These are phyloP conservation scores for Drosophila vallismaia DNA, from an alignment of 2,888 invertebrate genomes.

Conservation along the genomic window DNA sequence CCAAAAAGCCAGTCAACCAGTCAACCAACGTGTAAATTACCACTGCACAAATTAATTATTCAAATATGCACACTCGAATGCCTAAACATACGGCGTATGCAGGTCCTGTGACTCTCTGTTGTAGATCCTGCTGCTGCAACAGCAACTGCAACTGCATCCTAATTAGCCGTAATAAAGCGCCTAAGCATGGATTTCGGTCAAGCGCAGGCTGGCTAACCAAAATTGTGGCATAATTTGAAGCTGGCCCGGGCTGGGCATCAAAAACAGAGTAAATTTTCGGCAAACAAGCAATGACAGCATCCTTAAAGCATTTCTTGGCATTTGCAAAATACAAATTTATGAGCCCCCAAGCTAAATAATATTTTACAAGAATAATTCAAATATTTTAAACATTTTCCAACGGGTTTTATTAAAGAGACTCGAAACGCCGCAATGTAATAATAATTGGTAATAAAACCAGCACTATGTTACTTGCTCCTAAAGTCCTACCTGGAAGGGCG, in stretches of 20 bases:
- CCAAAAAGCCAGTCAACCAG: conserved; percentile 75
- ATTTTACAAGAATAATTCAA: background rate
- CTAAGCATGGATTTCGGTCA: conserved; percentile 58
- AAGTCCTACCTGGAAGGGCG: too few species aligned
- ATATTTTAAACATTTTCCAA: background rate
- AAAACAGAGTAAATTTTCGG: conserved; percentile 10
- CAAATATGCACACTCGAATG: conserved; percentile 78
- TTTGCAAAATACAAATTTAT: background rate
- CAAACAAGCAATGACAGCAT: background rate
- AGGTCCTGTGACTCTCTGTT: background rate
- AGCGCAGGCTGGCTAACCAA: conserved; percentile 40
- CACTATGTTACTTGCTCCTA: too few species aligned
- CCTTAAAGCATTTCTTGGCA: background rate
- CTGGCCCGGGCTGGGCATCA: conserved; percentile 7
- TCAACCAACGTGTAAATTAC: conserved; percentile 77
- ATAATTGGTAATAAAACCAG: conserved; percentile 23
- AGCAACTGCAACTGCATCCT: conserved; percentile 52
- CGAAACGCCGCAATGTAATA: background rate
- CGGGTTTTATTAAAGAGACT: too few species aligned
- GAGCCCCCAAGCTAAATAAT: background rate
- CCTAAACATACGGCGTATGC: conserved; percentile 54
- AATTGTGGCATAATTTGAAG: conserved; percentile 48
- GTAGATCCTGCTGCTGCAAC: conserved; percentile 9
- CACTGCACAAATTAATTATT: conserved; percentile 79
- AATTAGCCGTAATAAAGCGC: conserved; percentile 74